These are phyloP conservation scores for Sesamia inferens DNA, from an alignment of 2,888 invertebrate genomes.

Conservation along the genomic window DNA sequence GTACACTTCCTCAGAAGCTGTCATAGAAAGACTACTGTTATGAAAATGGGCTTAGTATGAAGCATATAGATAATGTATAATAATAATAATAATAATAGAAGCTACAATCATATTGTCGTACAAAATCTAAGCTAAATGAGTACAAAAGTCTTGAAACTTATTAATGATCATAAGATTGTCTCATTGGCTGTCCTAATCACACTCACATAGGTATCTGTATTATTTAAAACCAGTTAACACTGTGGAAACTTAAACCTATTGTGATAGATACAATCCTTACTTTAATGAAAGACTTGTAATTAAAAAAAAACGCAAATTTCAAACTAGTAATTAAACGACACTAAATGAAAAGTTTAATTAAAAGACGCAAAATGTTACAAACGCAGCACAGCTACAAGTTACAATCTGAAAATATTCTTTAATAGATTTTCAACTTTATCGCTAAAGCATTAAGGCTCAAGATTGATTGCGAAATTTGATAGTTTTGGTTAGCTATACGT, in stretches of 20 bases:
- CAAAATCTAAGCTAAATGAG: conserved; percentile 73
- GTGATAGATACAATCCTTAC: not conserved
- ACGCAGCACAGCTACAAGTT: too few species aligned
- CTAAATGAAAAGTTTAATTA: too few species aligned
- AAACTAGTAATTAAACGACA: too few species aligned
- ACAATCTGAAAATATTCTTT: too few species aligned
- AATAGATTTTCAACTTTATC: too few species aligned
- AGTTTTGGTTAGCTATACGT: too few species aligned
- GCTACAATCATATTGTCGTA: conserved; percentile 64
- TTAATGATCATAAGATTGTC: conserved; percentile 31
- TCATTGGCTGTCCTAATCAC: conserved; percentile 39
- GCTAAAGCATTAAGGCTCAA: too few species aligned
- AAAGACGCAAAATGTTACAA: conserved; percentile 13
- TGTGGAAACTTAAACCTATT: conserved; percentile 3
- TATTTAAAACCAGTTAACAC: conserved; percentile 6
- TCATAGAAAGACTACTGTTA: conserved; percentile 62
- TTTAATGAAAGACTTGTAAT: not conserved
- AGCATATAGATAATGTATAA: conserved; percentile 38
- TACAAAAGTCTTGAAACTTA: conserved; percentile 68
- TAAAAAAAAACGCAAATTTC: too few species aligned
- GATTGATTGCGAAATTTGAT: too few species aligned
- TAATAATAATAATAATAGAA: conserved; percentile 50
- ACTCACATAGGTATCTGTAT: conserved; percentile 47
- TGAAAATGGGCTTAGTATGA: conserved; percentile 49
- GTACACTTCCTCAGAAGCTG: conserved; percentile 69